Percentiles rank a stretch among this genome's conserved stretches.
phyloP scores from a whole-genome alignment of 2,888 invertebrate genomes.

The Microplitis deprimator region DNA sequence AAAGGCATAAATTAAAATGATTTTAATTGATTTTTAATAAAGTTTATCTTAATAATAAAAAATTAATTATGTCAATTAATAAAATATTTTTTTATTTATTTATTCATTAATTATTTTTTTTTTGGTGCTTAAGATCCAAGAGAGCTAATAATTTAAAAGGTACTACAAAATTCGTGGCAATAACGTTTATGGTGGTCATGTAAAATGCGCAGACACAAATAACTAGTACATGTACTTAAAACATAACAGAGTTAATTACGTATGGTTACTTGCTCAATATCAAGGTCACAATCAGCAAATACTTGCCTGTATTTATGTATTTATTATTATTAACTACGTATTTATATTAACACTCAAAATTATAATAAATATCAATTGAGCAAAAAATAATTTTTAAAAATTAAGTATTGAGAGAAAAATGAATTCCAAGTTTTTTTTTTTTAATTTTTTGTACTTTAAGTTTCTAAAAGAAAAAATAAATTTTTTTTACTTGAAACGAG shows the following conservation, averaged over 20 bases:
- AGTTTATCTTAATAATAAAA: not conserved
- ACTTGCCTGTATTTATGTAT: not conserved
- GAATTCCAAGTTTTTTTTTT: not conserved
- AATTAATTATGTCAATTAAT: not conserved
- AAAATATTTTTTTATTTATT: not conserved
- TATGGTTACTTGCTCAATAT: constrained; percentile 26
- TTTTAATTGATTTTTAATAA: too few relatives aligned
- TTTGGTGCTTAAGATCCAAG: not conserved
- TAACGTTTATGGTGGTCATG: constrained; percentile 10
- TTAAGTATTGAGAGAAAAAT: not conserved
- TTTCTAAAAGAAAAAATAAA: not conserved
- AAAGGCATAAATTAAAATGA: too few relatives aligned
- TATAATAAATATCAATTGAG: not conserved
- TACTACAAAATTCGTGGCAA: constrained; percentile 32
- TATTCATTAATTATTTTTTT: not conserved
- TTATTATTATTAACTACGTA: constrained; percentile 1
- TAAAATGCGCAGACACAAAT: not conserved
- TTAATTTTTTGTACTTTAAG: not conserved
- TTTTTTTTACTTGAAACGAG: not conserved
- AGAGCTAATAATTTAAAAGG: constrained; percentile 10
- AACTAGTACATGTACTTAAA: constrained; percentile 3
- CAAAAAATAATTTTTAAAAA: not conserved
- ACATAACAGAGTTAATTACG: constrained; percentile 7
- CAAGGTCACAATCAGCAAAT: constrained; percentile 29
- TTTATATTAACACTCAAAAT: not conserved